Evolutionary conservation across 2,888 invertebrate species (phyloP), one percentile per base, ranked within the genome.

Genomic region (Metacarcinus magister): DNA sequence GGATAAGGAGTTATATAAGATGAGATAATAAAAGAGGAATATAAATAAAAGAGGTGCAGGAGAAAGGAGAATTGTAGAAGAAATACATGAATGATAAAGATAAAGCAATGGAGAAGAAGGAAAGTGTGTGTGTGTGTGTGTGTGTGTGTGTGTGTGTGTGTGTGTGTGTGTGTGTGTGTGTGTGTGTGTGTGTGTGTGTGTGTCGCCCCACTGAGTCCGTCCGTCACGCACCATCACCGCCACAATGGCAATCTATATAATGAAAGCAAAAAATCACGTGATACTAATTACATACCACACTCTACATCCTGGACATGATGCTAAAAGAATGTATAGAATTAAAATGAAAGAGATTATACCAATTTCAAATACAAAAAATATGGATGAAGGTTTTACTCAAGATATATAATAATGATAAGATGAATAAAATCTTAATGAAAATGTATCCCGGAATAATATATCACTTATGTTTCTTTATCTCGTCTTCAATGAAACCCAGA

Each of bases 141-240:
- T 5, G n/a, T n/a, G 75, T 67, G n/a, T n/a, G 67, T 89, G 89
- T 46, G 54, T 90, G 54, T 93, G 93, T 93, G 67, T 93, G 93
- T 93, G 93, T 44, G 75, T 93, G 75, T 93, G 75, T 60, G 93
- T 60, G 93, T 93, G 93, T 94, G 82, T 75, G 82, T 75, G 60
- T 93, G 93, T 28, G 19, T 10, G 44, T 67, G 67, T 67, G 67
- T 67, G 67, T 94, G 87, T 75, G 87, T 75, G 60, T 67, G 43
- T 32, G 39, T 16, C 93, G 23, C 67, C n/a, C 75, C 75, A 75
- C 28, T n/a, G n/a, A 75, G 28, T 28, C 23, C 75, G n/a, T n/a
- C 75, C 75, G 75, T n/a, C 75, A 75, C 75, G 75, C 75, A 28
- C 75, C 75, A 75, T 75, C 75, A 75, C 75, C 75, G 75, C 75